Conservation (phyloP, 2,888 invertebrate species). For the Epiblema foenella region DNA sequence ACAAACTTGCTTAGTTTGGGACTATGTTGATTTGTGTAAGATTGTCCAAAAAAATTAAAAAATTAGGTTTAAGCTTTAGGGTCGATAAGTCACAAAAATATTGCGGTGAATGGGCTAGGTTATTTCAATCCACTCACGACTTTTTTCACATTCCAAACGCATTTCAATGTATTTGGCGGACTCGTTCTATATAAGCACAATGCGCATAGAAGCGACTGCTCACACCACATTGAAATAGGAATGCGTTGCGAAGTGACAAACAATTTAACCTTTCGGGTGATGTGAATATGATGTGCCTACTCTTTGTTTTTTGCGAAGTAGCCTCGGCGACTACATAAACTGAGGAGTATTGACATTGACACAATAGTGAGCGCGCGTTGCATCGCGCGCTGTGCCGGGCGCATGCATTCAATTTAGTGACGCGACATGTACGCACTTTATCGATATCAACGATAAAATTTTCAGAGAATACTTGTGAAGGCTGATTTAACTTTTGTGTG, state of each 20-base stretch:
- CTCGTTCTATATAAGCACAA: not conserved
- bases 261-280: not conserved
- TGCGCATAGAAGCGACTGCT: not conserved
- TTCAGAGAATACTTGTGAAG: not conserved
- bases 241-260: conserved; percentile 1
- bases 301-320: conserved; percentile 12
- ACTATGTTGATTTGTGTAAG: no score
- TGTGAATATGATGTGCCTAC: not conserved
- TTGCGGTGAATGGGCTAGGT: no score
- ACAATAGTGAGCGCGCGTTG: conserved; percentile 61
- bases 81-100: no score
- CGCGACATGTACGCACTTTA: conserved; percentile 47
- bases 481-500: no score
- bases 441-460: conserved; percentile 50
- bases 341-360: conserved; percentile 46
- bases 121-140: no score
- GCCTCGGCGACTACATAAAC: conserved; percentile 11
- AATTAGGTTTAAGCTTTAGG: no score
- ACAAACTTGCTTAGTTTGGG: no score
- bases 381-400: conserved; percentile 58
- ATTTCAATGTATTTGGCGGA: no score
- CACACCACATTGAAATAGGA: not conserved
- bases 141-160: no score
- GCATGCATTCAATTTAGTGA: conserved; percentile 64
- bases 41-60: no score